A percentile compares a stretch with the other conserved stretches of the same genome.
Conservation (phyloP, 2,797 vertebrate species). For the Lutjanus argentimaculatus region DNA sequence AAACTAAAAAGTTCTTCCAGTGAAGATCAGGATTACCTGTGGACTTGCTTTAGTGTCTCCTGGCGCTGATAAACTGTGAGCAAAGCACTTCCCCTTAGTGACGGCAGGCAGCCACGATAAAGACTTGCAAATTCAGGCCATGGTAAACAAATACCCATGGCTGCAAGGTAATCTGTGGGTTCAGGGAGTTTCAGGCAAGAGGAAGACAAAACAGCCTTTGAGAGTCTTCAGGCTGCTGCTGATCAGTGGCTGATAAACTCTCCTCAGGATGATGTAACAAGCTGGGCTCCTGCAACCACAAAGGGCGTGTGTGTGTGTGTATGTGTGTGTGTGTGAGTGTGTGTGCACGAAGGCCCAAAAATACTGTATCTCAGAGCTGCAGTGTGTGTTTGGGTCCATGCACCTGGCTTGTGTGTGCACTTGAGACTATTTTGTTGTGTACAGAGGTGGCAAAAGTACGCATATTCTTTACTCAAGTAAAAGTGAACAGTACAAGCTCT, state of each 20-base stretch:
- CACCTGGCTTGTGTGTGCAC: constrained; percentile 44
- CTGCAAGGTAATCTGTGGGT: constrained; percentile 82
- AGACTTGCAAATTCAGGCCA: constrained; percentile 80
- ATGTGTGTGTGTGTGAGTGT: constrained; percentile 32
- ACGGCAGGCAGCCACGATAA: constrained; percentile 71
- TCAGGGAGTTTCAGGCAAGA: constrained; percentile 83
- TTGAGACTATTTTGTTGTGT: constrained; percentile 5
- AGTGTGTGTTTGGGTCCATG: constrained; percentile 26
- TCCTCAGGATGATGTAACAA: constrained; percentile 82
- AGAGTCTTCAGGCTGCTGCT: constrained; percentile 82
- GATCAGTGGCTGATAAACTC: constrained; percentile 85
- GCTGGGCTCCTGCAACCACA: constrained; percentile 72
- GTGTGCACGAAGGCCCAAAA: constrained; percentile 28
- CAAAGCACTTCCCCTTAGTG: constrained; percentile 74
- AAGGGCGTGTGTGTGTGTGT: constrained; percentile 61
- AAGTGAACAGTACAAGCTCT: too few species aligned
- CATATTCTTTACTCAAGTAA: too few species aligned
- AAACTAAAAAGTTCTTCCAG: constrained; percentile 28
- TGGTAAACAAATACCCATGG: constrained; percentile 86
- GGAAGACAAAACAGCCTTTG: constrained; percentile 90
- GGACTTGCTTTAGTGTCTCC: constrained; percentile 52
- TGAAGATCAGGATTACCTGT: constrained; percentile 57
- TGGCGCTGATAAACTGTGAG: constrained; percentile 60
- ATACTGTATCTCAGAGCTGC: constrained; percentile 36
- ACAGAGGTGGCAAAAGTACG: too few species aligned